A percentile compares a stretch with the other conserved stretches of the same genome.
Conservation (phyloP, 2,888 invertebrate genomes). For the Neocrepidodera transversa region DNA sequence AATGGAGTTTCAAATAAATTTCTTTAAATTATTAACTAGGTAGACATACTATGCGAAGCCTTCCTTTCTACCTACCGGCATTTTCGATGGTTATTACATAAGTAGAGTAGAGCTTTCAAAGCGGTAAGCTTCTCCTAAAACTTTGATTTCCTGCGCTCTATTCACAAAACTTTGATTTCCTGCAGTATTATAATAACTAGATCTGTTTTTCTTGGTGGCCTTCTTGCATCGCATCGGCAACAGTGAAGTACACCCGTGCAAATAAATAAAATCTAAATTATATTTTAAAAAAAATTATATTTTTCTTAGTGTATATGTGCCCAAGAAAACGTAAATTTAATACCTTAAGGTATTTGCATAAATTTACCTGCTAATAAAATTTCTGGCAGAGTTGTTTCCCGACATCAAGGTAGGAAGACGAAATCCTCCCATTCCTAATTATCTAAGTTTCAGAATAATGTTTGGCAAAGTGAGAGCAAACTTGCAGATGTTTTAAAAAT, state of each 20-base stretch:
- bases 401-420: conserved; percentile 32
- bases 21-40: conserved; percentile 13
- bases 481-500: conserved; percentile 43
- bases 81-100: conserved; percentile 8
- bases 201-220: too few relatives aligned
- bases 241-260: too few relatives aligned
- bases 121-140: conserved; percentile 13
- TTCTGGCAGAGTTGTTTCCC: conserved; percentile 35
- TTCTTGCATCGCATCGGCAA: too few relatives aligned
- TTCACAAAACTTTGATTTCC: conserved; percentile 22
- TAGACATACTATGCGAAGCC: background rate
- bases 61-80: background rate
- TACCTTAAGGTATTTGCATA: conserved; percentile 34
- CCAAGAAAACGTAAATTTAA: conserved; percentile 26
- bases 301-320: conserved; percentile 6
- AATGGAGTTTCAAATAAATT: background rate
- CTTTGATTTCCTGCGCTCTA: conserved; percentile 17
- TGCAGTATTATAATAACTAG: conserved; percentile 24
- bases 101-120: conserved; percentile 6
- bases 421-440: conserved; percentile 36
- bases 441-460: conserved; percentile 44
- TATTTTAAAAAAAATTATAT: too few relatives aligned
- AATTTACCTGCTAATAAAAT: conserved; percentile 40
- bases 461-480: conserved; percentile 42
- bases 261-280: too few relatives aligned